Conservation (phyloP, 2,113 vertebrate genomes). For the Connochaetes taurinus region DNA sequence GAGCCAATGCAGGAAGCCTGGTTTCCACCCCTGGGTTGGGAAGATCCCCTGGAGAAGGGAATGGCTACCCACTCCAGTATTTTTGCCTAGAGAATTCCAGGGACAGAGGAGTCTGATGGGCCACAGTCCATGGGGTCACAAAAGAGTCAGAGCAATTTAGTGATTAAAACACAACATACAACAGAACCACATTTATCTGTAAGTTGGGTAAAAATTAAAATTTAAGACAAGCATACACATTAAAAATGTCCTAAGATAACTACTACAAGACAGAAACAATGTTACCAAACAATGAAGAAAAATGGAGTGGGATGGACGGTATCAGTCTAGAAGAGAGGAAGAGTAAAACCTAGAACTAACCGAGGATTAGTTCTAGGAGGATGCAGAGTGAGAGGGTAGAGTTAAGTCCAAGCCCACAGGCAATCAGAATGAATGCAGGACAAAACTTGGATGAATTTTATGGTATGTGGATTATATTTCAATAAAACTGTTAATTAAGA, state of each 20-base stretch:
- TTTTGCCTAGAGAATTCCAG: background rate
- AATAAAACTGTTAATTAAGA: background rate
- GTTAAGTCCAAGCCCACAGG: background rate
- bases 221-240: background rate
- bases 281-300: background rate
- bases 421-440: background rate
- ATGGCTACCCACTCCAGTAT: background rate
- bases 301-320: rapidly evolving
- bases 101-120: background rate
- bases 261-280: background rate
- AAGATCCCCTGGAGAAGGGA: background rate
- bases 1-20: background rate
- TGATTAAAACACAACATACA: background rate
- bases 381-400: background rate
- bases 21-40: background rate
- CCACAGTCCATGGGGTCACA: background rate
- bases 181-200: background rate
- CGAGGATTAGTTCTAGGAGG: background rate
- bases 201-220: too few relatives aligned
- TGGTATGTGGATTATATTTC: background rate
- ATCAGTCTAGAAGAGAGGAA: background rate
- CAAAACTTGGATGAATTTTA: background rate
- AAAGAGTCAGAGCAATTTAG: background rate
- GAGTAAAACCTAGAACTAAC: background rate
- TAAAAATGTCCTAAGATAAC: background rate